These are phyloP conservation scores for Eospalax fontanierii DNA, from an alignment of 2,797 vertebrate species.

Conservation along the genomic window DNA sequence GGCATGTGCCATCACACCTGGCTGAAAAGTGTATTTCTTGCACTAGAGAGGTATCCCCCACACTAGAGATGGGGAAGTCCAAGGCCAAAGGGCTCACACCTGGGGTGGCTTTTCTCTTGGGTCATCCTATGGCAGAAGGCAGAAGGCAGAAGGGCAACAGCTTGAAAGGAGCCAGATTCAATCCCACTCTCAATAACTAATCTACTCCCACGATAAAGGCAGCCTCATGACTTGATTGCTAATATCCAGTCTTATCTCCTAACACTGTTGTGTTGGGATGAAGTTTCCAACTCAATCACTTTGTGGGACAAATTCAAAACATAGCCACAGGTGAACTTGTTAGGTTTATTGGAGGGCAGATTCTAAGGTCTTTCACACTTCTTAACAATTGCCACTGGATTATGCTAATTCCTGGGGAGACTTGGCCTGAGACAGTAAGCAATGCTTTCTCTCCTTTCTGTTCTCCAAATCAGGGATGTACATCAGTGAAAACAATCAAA, in stretches of 20 bases:
- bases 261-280: background rate
- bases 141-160: background rate
- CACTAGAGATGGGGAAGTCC: background rate
- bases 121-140: background rate
- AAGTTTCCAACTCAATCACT: background rate
- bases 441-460: background rate
- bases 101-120: background rate
- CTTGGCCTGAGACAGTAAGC: background rate
- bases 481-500: conserved; percentile 13
- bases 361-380: background rate
- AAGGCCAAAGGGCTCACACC: background rate
- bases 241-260: background rate
- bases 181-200: background rate
- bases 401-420: background rate
- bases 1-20: background rate
- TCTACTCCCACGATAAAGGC: background rate
- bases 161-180: background rate
- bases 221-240: background rate
- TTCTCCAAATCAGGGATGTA: background rate
- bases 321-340: background rate
- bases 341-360: background rate
- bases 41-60: too few species aligned
- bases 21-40: background rate
- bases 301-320: background rate
- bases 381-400: background rate